Conservation (phyloP, 2,797 vertebrate species). For the Neopelma chrysocephalum region DNA sequence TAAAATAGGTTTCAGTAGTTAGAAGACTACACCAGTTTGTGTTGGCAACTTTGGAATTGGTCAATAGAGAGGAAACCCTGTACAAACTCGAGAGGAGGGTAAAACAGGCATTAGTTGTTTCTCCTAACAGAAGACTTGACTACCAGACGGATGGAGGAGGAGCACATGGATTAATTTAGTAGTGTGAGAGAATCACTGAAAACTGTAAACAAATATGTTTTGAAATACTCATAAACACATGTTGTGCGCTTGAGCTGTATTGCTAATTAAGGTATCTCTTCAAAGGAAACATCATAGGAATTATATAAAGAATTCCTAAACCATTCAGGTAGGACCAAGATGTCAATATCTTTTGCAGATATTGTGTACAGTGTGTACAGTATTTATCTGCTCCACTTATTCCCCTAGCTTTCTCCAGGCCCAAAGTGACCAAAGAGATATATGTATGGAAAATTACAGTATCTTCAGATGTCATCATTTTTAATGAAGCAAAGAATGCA, state of each 20-base stretch:
- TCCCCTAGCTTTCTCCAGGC: neutral
- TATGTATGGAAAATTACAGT: neutral
- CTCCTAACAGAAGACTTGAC: neutral
- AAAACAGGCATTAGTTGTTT: neutral
- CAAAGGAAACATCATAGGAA: neutral
- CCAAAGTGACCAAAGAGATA: neutral
- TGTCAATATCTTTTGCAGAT: neutral
- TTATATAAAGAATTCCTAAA: neutral
- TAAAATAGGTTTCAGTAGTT: neutral
- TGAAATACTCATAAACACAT: constrained; percentile 23
- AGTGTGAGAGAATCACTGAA: neutral
- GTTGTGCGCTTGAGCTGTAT: neutral
- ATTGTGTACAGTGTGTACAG: fast-evolving
- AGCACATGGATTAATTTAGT: neutral
- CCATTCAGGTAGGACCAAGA: neutral
- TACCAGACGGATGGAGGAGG: neutral
- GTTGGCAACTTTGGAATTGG: neutral
- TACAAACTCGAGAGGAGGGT: neutral
- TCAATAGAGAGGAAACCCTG: neutral
- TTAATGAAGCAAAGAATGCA: neutral
- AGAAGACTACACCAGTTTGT: neutral
- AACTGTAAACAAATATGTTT: constrained; percentile 26
- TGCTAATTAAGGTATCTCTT: constrained; percentile 17
- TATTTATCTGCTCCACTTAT: neutral
- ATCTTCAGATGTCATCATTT: neutral